Evolutionary conservation across 2,888 invertebrate species (phyloP).

Genomic region (Panzeria rudis): DNA sequence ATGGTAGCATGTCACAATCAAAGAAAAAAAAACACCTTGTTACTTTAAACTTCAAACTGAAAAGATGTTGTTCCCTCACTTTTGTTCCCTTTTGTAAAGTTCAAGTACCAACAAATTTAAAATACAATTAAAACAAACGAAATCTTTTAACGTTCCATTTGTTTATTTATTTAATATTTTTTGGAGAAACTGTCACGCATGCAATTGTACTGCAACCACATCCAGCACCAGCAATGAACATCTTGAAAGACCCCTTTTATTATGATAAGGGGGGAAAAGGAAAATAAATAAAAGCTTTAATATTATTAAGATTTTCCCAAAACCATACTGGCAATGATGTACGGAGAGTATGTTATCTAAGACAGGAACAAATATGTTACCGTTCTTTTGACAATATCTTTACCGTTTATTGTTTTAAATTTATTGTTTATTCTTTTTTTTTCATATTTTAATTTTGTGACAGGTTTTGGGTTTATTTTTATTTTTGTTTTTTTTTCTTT

Average conservation of each 20-base stretch:
- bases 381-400: slow-evolving; percentile 27
- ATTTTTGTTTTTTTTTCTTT: neutral
- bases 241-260: slow-evolving; percentile 39
- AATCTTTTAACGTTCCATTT: slow-evolving; percentile 28
- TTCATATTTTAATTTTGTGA: slow-evolving; percentile 47
- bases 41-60: slow-evolving; percentile 28
- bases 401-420: slow-evolving; percentile 31
- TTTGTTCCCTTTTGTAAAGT: neutral
- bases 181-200: slow-evolving; percentile 61
- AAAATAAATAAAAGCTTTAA: slow-evolving; percentile 47
- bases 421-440: slow-evolving; percentile 36
- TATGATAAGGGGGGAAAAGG: neutral
- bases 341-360: slow-evolving; percentile 26
- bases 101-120: slow-evolving; percentile 33
- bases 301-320: slow-evolving; percentile 1
- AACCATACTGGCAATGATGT: neutral
- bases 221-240: neutral
- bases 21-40: slow-evolving; percentile 4
- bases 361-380: slow-evolving; percentile 67
- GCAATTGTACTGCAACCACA: slow-evolving; percentile 14
- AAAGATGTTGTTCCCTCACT: slow-evolving; percentile 25
- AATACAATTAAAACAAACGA: slow-evolving; percentile 25
- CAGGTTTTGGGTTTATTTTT: slow-evolving; percentile 22
- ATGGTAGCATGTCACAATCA: no score
- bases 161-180: slow-evolving; percentile 43